Conservation (phyloP, 2,797 vertebrate genomes). For the Melanotaenia nigrans region DNA sequence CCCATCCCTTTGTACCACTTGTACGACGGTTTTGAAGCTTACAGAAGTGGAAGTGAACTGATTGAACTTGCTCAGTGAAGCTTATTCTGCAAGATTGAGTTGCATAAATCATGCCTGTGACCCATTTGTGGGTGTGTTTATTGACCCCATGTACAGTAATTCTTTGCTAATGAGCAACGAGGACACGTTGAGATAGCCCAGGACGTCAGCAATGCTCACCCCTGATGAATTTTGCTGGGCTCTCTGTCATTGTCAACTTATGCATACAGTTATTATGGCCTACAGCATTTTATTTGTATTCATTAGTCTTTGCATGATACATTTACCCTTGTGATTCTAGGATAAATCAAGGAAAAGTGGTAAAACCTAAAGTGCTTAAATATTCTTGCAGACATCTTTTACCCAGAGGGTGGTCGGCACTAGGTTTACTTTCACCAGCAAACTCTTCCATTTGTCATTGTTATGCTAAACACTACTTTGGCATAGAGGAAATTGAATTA, state of each 20-base stretch:
- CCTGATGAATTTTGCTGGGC: background rate
- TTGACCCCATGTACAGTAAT: constrained; percentile 42
- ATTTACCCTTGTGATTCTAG: background rate
- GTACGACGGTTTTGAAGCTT: constrained; percentile 74
- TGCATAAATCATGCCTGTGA: constrained; percentile 82
- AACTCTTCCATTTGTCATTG: constrained; percentile 73
- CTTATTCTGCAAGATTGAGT: constrained; percentile 73
- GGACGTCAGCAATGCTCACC: constrained; percentile 16
- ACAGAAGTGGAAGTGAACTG: constrained; percentile 79
- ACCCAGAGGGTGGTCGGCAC: constrained; percentile 60
- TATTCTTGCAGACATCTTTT: constrained; percentile 36
- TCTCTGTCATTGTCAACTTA: background rate
- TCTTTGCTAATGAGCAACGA: constrained; percentile 61
- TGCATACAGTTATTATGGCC: background rate
- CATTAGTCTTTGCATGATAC: background rate
- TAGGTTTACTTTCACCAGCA: constrained; percentile 63
- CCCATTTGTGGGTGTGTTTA: constrained; percentile 75
- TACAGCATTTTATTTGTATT: background rate
- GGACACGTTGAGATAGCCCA: constrained; percentile 12
- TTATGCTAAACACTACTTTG: constrained; percentile 78
- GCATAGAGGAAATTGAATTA: constrained; percentile 76
- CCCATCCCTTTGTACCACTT: constrained; percentile 70
- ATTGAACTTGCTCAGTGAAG: constrained; percentile 85
- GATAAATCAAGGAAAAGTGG: constrained; percentile 12
- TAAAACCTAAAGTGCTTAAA: background rate